Base-by-base conservation (phyloP, 1,140 invertebrate genomes). In the Cardiocondyla obscurior region DNA sequence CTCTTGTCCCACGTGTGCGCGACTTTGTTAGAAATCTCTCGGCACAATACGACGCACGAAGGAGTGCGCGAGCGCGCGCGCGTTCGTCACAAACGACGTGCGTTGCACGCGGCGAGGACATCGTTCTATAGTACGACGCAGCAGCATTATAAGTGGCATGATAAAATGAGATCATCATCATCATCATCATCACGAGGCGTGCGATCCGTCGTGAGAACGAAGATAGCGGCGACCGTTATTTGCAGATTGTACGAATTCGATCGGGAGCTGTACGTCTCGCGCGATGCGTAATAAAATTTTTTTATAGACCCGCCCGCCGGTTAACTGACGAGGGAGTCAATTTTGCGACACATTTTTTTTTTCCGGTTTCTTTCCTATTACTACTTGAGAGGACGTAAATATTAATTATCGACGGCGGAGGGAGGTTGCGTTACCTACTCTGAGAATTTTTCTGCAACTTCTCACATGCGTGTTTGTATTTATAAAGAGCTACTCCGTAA, bases 141-240 rank as follows among this genome's bases (percentile, higher is more conserved):
- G 81, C 82, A 46, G 57, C 76, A 84, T 86, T 86, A 88, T 87
- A 90, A 91, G 90, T 90, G 87, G 88, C 89, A 84, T 89, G 87
- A 91, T 90, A 91, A 91, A 91, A 91, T 91, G 90, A 91, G 90
- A 91, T 91, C 90, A 91, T 91, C 90, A 91, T 91, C 90, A 85
- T 88, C 90, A 91, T 91, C 90, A 91, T 91, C 90, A 91, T 91
- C 90, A 85, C 89, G 8, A 7, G n/a, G 49, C 25, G 36, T 74
- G 30, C 39, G 39, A 74, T 74, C 39, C 55, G 6, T 4, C 28
- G 55, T 2, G 19, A 33, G 46, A 74, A 74, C 39, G 62, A 74
- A 46, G 55, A 74, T 44, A 70, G 28, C 49, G 16, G 14, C 57
- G 30, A 19, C n/a, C 25, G 30, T 62, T 39, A 72, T 25, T 72